Conservation (phyloP, 2,113 vertebrate genomes). For the Prunella fulvescens region DNA sequence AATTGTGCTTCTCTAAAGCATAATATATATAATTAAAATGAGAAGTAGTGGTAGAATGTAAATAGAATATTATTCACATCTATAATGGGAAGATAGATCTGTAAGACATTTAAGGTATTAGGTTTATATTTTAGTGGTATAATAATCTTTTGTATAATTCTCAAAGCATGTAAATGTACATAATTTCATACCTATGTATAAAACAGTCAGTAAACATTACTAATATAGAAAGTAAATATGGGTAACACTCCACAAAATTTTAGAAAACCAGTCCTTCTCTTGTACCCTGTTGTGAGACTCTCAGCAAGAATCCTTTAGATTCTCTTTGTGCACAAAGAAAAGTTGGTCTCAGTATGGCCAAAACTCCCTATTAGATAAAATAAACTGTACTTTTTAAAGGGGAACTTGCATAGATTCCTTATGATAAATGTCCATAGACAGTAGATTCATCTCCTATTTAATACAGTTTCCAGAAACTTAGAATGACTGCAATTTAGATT, state of each 20-base stretch:
- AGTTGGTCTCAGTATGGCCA: not conserved
- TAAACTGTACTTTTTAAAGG: not conserved
- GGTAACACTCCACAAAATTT: not conserved
- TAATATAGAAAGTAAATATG: not conserved
- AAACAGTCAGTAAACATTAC: not conserved
- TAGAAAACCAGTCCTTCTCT: not conserved
- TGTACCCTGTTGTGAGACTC: not conserved
- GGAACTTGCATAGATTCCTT: not conserved
- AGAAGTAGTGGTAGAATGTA: not conserved
- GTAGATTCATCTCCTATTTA: not conserved
- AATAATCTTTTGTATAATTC: not conserved
- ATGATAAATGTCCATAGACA: rapidly evolving
- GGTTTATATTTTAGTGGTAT: not conserved
- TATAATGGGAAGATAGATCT: not conserved
- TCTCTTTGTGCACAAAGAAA: not conserved
- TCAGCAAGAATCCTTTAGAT: not conserved
- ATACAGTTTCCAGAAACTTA: not conserved
- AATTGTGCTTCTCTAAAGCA: not conserved
- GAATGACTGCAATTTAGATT: not conserved
- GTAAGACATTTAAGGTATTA: not conserved
- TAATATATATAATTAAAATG: constrained; percentile 24
- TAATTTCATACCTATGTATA: not conserved
- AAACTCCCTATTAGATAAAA: not conserved
- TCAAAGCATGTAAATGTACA: not conserved
- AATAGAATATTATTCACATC: not conserved